Evolutionary conservation across 2,888 invertebrate genomes (phyloP).

Genomic region (Leptopilina myrica): DNA sequence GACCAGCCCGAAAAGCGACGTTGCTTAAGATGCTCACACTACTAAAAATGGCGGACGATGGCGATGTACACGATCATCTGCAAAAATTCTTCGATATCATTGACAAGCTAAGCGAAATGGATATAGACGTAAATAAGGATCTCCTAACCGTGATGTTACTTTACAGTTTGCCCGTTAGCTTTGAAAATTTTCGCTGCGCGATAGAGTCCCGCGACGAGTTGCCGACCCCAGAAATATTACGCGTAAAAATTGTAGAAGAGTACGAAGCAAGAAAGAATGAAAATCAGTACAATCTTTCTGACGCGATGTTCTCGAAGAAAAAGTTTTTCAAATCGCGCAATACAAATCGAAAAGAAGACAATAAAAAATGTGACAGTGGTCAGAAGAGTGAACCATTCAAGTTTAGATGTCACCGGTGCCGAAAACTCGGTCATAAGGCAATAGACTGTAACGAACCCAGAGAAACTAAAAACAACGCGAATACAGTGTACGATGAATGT

Average conservation of each 20-base stretch:
- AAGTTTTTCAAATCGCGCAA: too few relatives aligned
- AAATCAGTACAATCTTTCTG: too few relatives aligned
- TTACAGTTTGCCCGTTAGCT: constrained; percentile 43
- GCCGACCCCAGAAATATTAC: background rate
- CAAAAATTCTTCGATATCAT: constrained; percentile 30
- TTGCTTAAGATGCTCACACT: constrained; percentile 44
- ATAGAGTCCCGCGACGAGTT: background rate
- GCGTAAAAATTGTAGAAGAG: background rate
- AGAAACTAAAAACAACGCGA: too few relatives aligned
- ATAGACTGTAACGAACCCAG: too few relatives aligned
- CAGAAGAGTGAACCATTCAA: too few relatives aligned
- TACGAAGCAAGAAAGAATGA: background rate
- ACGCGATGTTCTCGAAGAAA: too few relatives aligned
- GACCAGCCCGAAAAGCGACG: constrained; percentile 47
- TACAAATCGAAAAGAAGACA: background rate
- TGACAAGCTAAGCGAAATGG: constrained; percentile 25
- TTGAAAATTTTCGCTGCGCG: constrained; percentile 35
- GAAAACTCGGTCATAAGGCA: too few relatives aligned
- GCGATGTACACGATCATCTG: constrained; percentile 43
- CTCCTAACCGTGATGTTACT: constrained; percentile 18
- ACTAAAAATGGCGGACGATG: constrained; percentile 42
- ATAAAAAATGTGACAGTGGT: too few relatives aligned
- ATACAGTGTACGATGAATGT: too few relatives aligned
- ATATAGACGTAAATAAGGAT: constrained; percentile 22
- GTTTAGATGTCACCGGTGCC: too few relatives aligned